Evolutionary conservation across 1,140 invertebrate genomes (phyloP).

Genomic region (Psix sp.): DNA sequence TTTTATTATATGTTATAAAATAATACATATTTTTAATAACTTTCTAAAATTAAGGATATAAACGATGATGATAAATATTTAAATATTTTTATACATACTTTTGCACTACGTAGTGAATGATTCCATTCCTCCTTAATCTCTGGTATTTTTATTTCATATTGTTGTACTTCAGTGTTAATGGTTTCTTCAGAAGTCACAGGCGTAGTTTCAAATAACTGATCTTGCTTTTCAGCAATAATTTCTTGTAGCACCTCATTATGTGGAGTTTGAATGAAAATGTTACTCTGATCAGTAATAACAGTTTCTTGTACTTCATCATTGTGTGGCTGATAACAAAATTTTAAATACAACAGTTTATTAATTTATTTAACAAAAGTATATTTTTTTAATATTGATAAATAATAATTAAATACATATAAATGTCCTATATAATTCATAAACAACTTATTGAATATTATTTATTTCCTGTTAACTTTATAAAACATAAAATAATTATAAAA

Average conservation of each 20-base stretch:
- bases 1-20: too few relatives aligned
- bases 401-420: too few relatives aligned
- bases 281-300: constrained; percentile 4
- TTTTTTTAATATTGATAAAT: neutral
- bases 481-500: too few relatives aligned
- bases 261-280: constrained; percentile 19
- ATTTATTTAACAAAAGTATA: constrained; percentile 1
- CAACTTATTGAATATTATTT: too few relatives aligned
- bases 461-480: too few relatives aligned
- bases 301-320: constrained; percentile 3
- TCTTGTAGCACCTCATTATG: constrained; percentile 17
- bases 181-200: neutral
- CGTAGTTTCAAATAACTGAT: constrained; percentile 17
- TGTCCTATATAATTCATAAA: too few relatives aligned
- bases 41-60: too few relatives aligned
- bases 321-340: constrained; percentile 1
- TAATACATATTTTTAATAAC: too few relatives aligned
- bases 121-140: constrained; percentile 30
- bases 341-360: constrained; percentile 5
- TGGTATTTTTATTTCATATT: constrained; percentile 21
- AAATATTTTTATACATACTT: constrained; percentile 3
- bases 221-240: constrained; percentile 2
- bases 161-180: constrained; percentile 12
- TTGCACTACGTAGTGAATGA: constrained; percentile 14
- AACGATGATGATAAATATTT: too few relatives aligned